phyloP scores from a whole-genome alignment of 2,888 invertebrate species.

The Rugalucina vietnamica region DNA sequence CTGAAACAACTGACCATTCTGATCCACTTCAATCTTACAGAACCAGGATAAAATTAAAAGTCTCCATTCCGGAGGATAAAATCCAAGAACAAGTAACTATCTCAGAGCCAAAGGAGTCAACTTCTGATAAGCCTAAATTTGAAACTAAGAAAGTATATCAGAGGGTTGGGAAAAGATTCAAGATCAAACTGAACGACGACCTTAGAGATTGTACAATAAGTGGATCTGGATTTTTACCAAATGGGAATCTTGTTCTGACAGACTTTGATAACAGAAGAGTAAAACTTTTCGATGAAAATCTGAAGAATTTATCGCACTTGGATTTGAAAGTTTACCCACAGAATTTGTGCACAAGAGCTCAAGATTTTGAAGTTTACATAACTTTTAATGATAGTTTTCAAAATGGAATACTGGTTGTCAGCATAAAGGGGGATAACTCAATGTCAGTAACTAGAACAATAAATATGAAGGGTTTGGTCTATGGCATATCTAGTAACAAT shows the following conservation, averaged over 20 bases:
- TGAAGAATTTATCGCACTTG: constrained; percentile 34
- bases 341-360: constrained; percentile 30
- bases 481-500: constrained; percentile 47
- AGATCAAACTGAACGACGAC: constrained; percentile 31
- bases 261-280: constrained; percentile 45
- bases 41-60: background rate
- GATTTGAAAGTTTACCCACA: constrained; percentile 28
- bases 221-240: constrained; percentile 42
- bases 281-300: constrained; percentile 47
- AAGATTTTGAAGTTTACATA: constrained; percentile 39
- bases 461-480: constrained; percentile 10
- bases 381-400: constrained; percentile 35
- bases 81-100: background rate
- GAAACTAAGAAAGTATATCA: constrained; percentile 1
- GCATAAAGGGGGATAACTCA: constrained; percentile 14
- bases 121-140: background rate
- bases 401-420: constrained; percentile 40
- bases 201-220: constrained; percentile 46
- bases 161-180: constrained; percentile 41
- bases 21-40: background rate
- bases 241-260: constrained; percentile 43
- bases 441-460: constrained; percentile 26
- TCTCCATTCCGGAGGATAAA: background rate
- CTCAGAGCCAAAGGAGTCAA: background rate
- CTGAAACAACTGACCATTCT: background rate